Conservation (phyloP, 2,888 invertebrate species). For the Germaria angustata region DNA sequence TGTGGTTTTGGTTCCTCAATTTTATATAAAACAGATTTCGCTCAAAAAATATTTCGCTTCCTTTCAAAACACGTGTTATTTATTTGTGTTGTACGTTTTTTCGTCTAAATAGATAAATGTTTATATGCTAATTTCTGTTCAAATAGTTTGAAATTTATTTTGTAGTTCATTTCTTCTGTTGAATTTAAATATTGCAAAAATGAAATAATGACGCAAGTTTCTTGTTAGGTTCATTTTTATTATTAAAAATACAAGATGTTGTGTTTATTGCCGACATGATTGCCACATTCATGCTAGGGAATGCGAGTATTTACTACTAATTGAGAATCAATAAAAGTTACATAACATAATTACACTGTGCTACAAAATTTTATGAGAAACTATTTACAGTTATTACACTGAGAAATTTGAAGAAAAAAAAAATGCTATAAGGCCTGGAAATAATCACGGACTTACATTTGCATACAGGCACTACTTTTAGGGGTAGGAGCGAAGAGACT, state of each 20-base stretch:
- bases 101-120: conserved; percentile 12
- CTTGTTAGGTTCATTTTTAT: background rate
- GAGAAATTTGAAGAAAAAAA: too few species aligned
- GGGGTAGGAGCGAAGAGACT: too few species aligned
- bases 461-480: too few species aligned
- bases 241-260: background rate
- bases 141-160: conserved; percentile 27
- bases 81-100: background rate
- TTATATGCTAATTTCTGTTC: conserved; percentile 7
- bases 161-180: background rate
- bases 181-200: conserved; percentile 28
- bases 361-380: too few species aligned
- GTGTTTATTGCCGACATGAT: conserved; percentile 34
- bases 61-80: conserved; percentile 32
- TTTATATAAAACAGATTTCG: background rate
- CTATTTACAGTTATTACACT: too few species aligned
- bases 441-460: too few species aligned
- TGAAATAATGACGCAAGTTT: conserved; percentile 26
- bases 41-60: background rate
- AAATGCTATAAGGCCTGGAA: background rate
- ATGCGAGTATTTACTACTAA: background rate
- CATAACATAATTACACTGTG: conserved; percentile 6
- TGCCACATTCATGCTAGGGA: conserved; percentile 24
- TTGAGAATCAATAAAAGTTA: background rate
- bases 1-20: background rate